Conservation (phyloP, 2,113 vertebrate species). For the Crotophaga sulcirostris region DNA sequence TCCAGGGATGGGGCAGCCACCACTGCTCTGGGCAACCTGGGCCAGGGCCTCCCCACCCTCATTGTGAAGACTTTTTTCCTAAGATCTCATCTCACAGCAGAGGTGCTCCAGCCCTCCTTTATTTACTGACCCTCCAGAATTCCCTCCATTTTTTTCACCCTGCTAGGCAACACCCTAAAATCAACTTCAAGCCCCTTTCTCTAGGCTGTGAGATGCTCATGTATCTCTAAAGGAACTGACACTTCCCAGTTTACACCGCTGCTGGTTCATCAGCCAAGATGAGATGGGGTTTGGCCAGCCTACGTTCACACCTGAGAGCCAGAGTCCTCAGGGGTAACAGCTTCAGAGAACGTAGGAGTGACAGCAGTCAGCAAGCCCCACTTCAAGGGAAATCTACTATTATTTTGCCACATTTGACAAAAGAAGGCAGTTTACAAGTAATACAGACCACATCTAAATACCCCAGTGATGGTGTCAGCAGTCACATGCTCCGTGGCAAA, state of each 20-base stretch:
- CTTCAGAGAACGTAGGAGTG: fast-evolving
- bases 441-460: neutral
- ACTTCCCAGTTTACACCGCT: neutral
- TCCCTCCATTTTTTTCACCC: neutral
- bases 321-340: neutral
- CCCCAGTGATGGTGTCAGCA: fast-evolving
- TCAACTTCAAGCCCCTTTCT: neutral
- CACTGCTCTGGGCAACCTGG: no score
- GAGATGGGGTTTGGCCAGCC: neutral
- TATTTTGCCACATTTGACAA: neutral
- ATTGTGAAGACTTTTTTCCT: no score
- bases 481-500: neutral
- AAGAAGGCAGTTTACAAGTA: neutral
- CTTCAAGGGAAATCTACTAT: neutral
- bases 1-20: no score
- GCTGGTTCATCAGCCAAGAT: neutral
- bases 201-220: neutral
- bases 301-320: neutral
- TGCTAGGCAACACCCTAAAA: neutral
- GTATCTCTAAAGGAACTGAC: neutral
- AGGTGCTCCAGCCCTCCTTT: neutral
- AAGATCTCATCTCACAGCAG: no score
- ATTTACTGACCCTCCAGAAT: neutral
- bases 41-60: no score
- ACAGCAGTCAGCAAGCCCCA: neutral